These are phyloP conservation scores for Ophioderma brevispina DNA, from an alignment of 35 echinoderm and acorn worm genomes.

Conservation along the genomic window DNA sequence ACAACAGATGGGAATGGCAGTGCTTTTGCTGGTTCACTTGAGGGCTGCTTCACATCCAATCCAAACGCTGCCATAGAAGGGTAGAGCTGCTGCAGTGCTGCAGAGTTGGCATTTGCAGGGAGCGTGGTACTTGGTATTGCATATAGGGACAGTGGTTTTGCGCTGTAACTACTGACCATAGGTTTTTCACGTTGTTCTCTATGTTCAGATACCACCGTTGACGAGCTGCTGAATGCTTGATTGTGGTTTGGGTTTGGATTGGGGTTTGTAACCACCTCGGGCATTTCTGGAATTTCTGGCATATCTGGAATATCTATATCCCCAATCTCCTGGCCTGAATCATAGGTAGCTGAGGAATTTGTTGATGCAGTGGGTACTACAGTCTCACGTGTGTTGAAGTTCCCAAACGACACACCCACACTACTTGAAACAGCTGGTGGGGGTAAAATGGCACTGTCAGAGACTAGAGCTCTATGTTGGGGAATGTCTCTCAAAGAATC, in stretches of 20 bases:
- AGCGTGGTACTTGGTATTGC: constrained; percentile 10
- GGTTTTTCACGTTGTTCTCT: background rate
- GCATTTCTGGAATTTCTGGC: background rate
- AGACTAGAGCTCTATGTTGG: constrained; percentile 10
- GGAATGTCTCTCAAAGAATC: constrained; percentile 34
- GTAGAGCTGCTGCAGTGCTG: constrained; percentile 15
- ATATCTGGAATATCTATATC: background rate
- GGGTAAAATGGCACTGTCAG: constrained; percentile 4
- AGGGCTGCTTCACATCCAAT: background rate
- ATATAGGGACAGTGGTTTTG: background rate
- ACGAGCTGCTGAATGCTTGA: background rate
- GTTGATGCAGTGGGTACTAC: background rate
- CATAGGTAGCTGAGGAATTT: background rate
- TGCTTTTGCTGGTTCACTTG: background rate
- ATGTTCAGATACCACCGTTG: background rate
- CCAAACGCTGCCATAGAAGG: background rate
- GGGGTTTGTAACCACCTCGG: background rate
- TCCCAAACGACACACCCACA: background rate
- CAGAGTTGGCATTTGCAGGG: background rate
- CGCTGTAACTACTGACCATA: background rate
- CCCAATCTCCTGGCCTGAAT: background rate
- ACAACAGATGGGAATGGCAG: background rate
- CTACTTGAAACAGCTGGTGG: constrained; percentile 2
- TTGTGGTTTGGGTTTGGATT: background rate
- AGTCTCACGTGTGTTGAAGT: background rate